These are phyloP conservation scores for Diabrotica virgifera DNA, from an alignment of 1,140 invertebrate species.

Conservation along the genomic window DNA sequence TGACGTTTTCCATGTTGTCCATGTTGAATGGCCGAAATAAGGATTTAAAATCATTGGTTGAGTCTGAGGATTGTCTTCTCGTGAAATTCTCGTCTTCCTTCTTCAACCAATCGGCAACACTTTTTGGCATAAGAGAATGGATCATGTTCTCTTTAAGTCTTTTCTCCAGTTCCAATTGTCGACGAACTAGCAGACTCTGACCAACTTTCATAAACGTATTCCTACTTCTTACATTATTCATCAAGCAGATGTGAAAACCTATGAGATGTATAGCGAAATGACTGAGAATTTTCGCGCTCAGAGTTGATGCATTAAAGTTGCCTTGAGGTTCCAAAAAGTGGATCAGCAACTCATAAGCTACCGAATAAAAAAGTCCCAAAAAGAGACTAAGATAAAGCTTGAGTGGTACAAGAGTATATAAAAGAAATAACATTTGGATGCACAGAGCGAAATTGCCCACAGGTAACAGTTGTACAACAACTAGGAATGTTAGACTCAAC, in stretches of 20 bases:
- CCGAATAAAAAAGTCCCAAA: constrained; percentile 76
- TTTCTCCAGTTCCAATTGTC: constrained; percentile 89
- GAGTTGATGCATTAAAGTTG: constrained; percentile 49
- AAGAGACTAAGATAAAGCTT: constrained; percentile 80
- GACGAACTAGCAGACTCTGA: constrained; percentile 81
- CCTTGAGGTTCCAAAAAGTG: constrained; percentile 29
- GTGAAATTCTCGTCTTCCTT: constrained; percentile 43
- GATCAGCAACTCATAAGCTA: constrained; percentile 70
- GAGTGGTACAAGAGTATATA: constrained; percentile 91
- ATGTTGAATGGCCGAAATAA: constrained; percentile 92
- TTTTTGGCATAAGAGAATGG: constrained; percentile 93
- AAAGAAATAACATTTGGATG: constrained; percentile 82
- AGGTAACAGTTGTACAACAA: constrained; percentile 51
- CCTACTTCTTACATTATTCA: constrained; percentile 87
- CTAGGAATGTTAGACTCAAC: constrained; percentile 62
- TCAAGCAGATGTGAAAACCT: constrained; percentile 88
- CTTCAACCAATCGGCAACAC: constrained; percentile 84
- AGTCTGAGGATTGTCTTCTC: constrained; percentile 52
- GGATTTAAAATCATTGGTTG: constrained; percentile 71
- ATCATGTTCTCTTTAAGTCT: constrained; percentile 97
- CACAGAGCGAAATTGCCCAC: constrained; percentile 82
- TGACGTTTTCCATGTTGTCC: constrained; percentile 93
- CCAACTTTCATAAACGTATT: constrained; percentile 97
- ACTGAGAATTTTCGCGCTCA: constrained; percentile 66
- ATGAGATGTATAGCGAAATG: constrained; percentile 90